Percentiles rank a stretch among this genome's conserved stretches.
Conservation (phyloP, 2,888 invertebrate species). For the Cephus pulcher region DNA sequence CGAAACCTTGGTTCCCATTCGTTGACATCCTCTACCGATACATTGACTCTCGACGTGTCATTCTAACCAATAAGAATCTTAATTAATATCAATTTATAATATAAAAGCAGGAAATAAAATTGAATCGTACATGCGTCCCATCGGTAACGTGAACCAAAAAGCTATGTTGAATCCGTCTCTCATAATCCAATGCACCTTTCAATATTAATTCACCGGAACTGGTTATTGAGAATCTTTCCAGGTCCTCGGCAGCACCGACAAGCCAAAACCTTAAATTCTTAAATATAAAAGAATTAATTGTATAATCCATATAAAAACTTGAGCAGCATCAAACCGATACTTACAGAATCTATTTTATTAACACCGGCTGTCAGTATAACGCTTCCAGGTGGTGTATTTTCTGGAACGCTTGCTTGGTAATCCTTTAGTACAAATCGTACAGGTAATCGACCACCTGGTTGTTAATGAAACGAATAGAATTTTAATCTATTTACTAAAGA, state of each 20-base stretch:
- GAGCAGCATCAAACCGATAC: constrained; percentile 9
- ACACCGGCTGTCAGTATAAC: constrained; percentile 76
- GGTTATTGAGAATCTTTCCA: constrained; percentile 82
- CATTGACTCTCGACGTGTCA: constrained; percentile 84
- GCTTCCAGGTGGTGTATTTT: constrained; percentile 81
- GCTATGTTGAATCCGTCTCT: constrained; percentile 76
- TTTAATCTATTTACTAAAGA: background rate
- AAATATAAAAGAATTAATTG: constrained; percentile 10
- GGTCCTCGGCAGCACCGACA: constrained; percentile 79
- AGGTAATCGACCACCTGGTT: constrained; percentile 57
- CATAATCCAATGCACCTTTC: constrained; percentile 82
- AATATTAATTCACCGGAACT: constrained; percentile 84
- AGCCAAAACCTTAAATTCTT: constrained; percentile 78
- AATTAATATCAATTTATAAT: background rate
- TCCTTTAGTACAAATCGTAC: constrained; percentile 79
- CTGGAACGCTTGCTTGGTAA: constrained; percentile 79
- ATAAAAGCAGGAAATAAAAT: constrained; percentile 41
- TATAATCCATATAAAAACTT: background rate
- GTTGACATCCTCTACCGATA: constrained; percentile 87
- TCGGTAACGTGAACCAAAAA: constrained; percentile 88
- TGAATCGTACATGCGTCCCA: constrained; percentile 73
- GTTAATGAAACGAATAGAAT: background rate
- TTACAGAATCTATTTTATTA: constrained; percentile 64
- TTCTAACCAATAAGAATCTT: constrained; percentile 71
- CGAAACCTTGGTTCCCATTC: constrained; percentile 95